These are phyloP conservation scores for Onychostruthus taczanowskii DNA, from an alignment of 2,113 vertebrate genomes.

Conservation along the genomic window DNA sequence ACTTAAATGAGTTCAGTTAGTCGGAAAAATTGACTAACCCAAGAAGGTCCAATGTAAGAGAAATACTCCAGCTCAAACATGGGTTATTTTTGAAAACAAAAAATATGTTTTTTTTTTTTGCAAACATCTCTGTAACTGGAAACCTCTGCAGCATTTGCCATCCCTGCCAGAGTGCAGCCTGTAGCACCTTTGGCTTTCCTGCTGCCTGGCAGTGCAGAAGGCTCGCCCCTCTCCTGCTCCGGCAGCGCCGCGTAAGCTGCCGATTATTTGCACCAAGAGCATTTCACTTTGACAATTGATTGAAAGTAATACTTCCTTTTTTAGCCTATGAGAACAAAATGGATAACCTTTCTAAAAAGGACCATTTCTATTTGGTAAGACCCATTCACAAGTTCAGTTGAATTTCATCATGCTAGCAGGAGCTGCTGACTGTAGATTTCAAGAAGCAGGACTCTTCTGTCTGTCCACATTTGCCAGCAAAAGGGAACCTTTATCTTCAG, in stretches of 20 bases:
- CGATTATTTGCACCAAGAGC: neutral
- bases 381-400: neutral
- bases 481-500: neutral
- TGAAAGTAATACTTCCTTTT: neutral
- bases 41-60: neutral
- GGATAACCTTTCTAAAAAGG: neutral
- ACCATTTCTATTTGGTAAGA: neutral
- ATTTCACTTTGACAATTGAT: neutral
- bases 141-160: neutral
- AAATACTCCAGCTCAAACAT: neutral
- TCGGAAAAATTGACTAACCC: neutral
- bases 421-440: neutral
- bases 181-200: neutral
- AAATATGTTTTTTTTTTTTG: neutral
- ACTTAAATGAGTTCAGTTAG: neutral
- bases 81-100: neutral
- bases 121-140: neutral
- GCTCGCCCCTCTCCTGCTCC: neutral
- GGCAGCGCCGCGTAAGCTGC: neutral
- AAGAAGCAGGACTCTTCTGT: neutral
- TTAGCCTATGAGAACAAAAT: neutral
- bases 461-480: neutral
- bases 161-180: neutral
- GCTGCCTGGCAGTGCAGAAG: neutral
- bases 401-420: conserved; percentile 14